These are phyloP conservation scores for Oscheius sp. DNA, from an alignment of 2,888 invertebrate genomes.

Conservation along the genomic window DNA sequence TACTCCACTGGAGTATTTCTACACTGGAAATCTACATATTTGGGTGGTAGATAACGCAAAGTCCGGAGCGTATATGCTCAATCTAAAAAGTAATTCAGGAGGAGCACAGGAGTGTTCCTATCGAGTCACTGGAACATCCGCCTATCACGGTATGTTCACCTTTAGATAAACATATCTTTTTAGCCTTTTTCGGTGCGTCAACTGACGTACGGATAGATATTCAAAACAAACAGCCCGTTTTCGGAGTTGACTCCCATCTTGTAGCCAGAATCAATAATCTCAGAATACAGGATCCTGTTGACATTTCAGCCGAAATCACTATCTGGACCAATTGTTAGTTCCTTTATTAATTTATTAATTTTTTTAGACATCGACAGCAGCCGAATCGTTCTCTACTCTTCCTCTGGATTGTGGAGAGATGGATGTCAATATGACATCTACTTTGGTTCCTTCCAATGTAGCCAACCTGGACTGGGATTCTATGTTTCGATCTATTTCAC, in stretches of 20 bases:
- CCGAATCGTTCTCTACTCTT: conserved; percentile 53
- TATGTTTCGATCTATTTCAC: conserved; percentile 51
- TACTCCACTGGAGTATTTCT: conserved; percentile 5
- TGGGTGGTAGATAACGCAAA: conserved; percentile 40
- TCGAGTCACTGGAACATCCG: conserved; percentile 41
- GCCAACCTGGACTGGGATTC: conserved; percentile 36
- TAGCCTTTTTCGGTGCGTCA: conserved; percentile 51
- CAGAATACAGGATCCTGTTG: conserved; percentile 42
- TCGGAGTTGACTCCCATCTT: conserved; percentile 45
- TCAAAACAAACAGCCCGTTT: conserved; percentile 45
- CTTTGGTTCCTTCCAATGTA: conserved; percentile 56
- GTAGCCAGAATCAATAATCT: conserved; percentile 52
- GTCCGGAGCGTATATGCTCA: conserved; percentile 46
- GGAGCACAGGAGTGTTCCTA: conserved; percentile 52
- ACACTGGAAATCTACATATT: conserved; percentile 45
- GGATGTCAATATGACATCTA: conserved; percentile 56
- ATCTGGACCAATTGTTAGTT: conserved; percentile 42
- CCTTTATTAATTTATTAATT: not conserved
- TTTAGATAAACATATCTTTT: conserved; percentile 39
- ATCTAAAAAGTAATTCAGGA: conserved; percentile 30
- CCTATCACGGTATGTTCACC: too few species aligned
- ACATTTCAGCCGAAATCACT: conserved; percentile 38
- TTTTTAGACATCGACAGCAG: conserved; percentile 21
- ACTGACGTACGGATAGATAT: conserved; percentile 44
- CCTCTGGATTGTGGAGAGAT: conserved; percentile 58